Base-by-base conservation (phyloP, 2,113 vertebrate species). In the Synodontis membranacea region DNA sequence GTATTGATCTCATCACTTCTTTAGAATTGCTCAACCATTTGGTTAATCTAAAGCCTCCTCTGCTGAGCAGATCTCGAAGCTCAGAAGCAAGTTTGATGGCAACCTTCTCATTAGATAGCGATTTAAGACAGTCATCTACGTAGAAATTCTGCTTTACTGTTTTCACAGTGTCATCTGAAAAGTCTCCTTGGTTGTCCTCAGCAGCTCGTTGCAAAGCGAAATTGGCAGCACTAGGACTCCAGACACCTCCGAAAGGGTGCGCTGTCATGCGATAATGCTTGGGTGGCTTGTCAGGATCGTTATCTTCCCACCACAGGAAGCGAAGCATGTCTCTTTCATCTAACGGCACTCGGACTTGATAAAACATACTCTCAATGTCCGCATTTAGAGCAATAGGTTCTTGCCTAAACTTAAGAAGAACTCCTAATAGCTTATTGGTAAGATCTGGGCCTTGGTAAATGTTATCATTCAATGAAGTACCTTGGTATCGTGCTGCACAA, bases 281-380 rank as follows among this genome's bases (percentile, higher is more conserved):
- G 31, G 60, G 44, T 52, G 44, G 23, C 19, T 79, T 46, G 76
- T 54, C n/a, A 7, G 42, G 76, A 3, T 79, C 48, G 12, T 64
- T 31, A 64, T 64, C 62, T 64, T 64, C 62, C 62, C 62, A n/a
- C n/a, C n/a, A n/a, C n/a, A 64, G 62, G 25, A 64, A 64, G n/a
- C 62, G 28, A 31, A 64, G 62, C 9, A 64, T 11, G 31, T 64
- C 62, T 64, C 62, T 64, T 64, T 64, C 62, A 5, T 31, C 28
- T 14, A n/a, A 31, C 12, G n/a, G n/a, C n/a, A 64, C 62, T 31
- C 25, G 4, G 5, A 60, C 56, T 60, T 60, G 56, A 60, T 60
- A 60, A 60, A 58, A 58, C 54, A 58, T 58, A n/a, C n/a, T n/a
- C n/a, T n/a, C n/a, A n/a, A n/a, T n/a, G n/a, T n/a, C 17, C 15